Base-by-base conservation (phyloP, 2,797 vertebrate genomes). In the Helarctos malayanus region DNA sequence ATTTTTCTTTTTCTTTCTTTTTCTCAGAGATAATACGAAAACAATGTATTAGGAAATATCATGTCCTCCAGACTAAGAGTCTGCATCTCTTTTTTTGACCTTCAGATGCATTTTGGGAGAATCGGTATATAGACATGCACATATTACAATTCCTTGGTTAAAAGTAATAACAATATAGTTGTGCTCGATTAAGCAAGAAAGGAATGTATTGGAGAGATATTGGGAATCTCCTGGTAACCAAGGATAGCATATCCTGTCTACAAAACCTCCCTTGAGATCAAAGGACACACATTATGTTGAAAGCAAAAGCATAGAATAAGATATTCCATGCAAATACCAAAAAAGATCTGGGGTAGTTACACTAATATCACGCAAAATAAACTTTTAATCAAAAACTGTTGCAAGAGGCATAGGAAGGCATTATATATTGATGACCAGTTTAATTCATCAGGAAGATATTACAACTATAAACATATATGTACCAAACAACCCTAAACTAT, bases 311-410 rank as follows among this genome's bases (percentile, higher is more conserved):
- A 76, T 6, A 45, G 16, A 27, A 57, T 69, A 56, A 86, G 25
- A 79, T 57, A 79, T 23, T 13, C 38, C 73, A 79, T 23, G 16
- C 23, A 86, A 79, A 57, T 29, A 79, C 10, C 29, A 87, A 79
- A 65, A 92, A 63, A 41, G 1, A 23, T 69, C 73, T 87, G 52
- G 32, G 4, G 27, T 80, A 18, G 12, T n/a, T 86, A 79, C 12
- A 57, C 23, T 82, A 82, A 82, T 93, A 65, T 56, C 47, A 86
- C 82, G 79, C 16, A 79, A 86, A 78, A 86, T 57, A 38, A 75
- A 47, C 18, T 85, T 27, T 57, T 68, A 91, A n/a, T 69, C 38
- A 71, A 91, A 75, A 59, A 57, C 10, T 71, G 15, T 59, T 76
- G 18, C 29, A 68, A 86, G 59, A 79, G 23, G 38, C 23, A 86